Evolutionary conservation across 2,797 vertebrate genomes (phyloP), one percentile per base, ranked within the genome.

Genomic region (Sphenopsis melanotis): DNA sequence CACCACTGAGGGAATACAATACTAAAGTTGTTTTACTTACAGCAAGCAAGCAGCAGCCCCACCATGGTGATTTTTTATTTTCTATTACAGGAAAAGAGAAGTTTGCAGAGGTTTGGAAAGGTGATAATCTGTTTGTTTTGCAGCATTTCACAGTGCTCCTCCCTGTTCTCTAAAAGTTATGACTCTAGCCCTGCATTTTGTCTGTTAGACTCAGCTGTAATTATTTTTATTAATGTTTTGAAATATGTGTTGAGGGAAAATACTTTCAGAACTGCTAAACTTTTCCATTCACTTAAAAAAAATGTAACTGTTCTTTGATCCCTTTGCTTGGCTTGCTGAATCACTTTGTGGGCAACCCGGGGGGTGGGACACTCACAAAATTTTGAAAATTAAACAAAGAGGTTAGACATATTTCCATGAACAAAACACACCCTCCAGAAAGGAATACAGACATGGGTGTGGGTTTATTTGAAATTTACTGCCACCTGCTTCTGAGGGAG

Each of bases 191-290:
- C 84, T 81, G 72, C 66, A 34, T 95, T 94, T 92, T 76, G 39
- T 72, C 63, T 79, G 26, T 83, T 75, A 41, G 71, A 65, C 50
- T 83, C 36, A n/a, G 36, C 56, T 80, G 41, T 85, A 92, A 92
- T 93, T 97, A 92, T 85, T 96, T 91, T 71, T 91, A 86, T 82
- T 79, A 80, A 90, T 70, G 66, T 79, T 94, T 66, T 81, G 68
- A 96, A 96, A 80, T 84, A 60, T 5, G n/a, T 79, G 39, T 93
- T 86, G 56, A 70, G 70, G 78, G 47, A 93, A 94, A 90, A 94
- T 78, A n/a, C 44, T 94, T 95, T 75, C 52, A 93, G 74, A 92
- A 78, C 56, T 3, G 5, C 85, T 82, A 78, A 94, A 86, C 69
- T 94, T 96, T 94, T 96, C 94, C 89, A 39, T 44, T 90, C 7